A percentile compares a stretch with the other conserved stretches of the same genome.
These are phyloP conservation scores for Melipona beecheii DNA, from an alignment of 2,888 invertebrate genomes.

Conservation along the genomic window DNA sequence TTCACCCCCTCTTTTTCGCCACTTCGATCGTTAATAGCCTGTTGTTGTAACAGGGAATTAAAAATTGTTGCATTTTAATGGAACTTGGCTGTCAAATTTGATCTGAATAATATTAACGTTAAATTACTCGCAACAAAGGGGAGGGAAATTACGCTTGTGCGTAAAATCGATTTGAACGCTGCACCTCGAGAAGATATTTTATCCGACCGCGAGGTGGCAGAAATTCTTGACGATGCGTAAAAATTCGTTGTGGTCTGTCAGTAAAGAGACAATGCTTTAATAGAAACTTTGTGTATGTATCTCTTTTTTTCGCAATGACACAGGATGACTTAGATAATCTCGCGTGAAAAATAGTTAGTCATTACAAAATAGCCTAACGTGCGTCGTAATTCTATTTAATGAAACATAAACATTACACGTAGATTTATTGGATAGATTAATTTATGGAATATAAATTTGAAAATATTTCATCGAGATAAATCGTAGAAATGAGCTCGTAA, in stretches of 20 bases:
- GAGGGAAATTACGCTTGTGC: constrained; percentile 51
- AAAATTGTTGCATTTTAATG: constrained; percentile 33
- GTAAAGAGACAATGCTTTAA: neutral
- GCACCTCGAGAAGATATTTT: constrained; percentile 19
- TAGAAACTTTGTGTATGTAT: neutral
- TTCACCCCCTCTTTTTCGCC: constrained; percentile 36
- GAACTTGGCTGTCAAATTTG: neutral
- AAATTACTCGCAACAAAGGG: neutral
- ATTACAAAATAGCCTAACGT: neutral
- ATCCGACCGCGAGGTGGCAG: constrained; percentile 33
- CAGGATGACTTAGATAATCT: constrained; percentile 3
- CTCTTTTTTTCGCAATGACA: neutral
- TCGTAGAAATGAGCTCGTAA: too few species aligned
- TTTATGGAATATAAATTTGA: neutral
- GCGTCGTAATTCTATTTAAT: constrained; percentile 26
- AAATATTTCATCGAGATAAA: neutral
- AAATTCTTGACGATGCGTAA: neutral
- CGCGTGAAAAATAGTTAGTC: neutral
- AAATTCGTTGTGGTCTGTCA: neutral
- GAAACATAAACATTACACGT: neutral
- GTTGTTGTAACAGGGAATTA: constrained; percentile 4
- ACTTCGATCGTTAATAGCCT: too few species aligned
- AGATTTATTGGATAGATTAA: neutral
- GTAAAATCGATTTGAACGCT: constrained; percentile 63
- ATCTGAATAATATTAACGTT: neutral